Evolutionary conservation across 1,140 invertebrate genomes (phyloP).

Genomic region (Trissolcus basalis): DNA sequence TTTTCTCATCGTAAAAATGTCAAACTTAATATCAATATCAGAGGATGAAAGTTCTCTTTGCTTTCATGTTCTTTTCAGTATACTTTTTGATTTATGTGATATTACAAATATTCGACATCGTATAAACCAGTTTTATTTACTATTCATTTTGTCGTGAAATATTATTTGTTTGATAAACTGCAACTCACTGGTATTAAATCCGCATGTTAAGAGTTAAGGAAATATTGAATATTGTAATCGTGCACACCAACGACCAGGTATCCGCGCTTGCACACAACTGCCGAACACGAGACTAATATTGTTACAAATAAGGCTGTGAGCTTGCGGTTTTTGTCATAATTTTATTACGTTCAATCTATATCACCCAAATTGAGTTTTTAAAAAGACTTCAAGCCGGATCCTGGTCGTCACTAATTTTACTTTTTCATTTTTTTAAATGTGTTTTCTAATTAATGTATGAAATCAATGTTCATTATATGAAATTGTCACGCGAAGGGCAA

Average conservation of each 20-base stretch:
- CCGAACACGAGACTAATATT: conserved; percentile 32
- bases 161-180: background rate
- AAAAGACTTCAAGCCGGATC: conserved; percentile 24
- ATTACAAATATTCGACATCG: too few relatives aligned
- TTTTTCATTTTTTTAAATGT: conserved; percentile 7
- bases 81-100: too few relatives aligned
- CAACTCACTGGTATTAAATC: conserved; percentile 8
- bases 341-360: conserved; percentile 8
- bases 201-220: conserved; percentile 41
- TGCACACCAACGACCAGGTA: conserved; percentile 47
- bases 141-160: too few relatives aligned
- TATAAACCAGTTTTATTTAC: too few relatives aligned
- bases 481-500: conserved; percentile 8
- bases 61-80: too few relatives aligned
- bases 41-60: background rate
- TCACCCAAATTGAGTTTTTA: conserved; percentile 10
- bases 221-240: conserved; percentile 46
- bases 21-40: too few relatives aligned
- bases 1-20: too few relatives aligned
- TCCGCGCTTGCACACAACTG: conserved; percentile 49
- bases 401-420: conserved; percentile 32
- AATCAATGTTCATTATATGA: conserved; percentile 6
- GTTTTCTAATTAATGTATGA: background rate
- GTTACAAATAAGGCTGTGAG: conserved; percentile 48
- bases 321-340: conserved; percentile 24